phyloP scores from a whole-genome alignment of 2,888 invertebrate species.

The Hipparchia semele region DNA sequence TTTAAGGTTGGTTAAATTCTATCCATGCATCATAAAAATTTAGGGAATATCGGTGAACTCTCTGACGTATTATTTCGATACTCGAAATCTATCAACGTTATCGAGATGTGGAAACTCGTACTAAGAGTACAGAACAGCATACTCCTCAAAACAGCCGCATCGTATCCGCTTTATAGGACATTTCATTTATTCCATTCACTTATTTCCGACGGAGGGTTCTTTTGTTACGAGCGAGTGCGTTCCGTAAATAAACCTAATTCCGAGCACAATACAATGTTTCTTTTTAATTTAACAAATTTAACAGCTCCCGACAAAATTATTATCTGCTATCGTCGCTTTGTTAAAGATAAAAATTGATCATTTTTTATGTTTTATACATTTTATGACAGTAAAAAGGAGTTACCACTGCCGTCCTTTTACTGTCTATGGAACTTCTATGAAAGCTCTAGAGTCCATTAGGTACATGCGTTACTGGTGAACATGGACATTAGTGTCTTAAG shows the following conservation, averaged over 20 bases:
- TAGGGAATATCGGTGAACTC: too few species aligned
- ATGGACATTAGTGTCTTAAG: too few species aligned
- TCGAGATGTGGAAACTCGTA: too few species aligned
- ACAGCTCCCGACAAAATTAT: constrained; percentile 32
- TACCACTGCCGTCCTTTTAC: too few species aligned
- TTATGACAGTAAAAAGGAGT: too few species aligned
- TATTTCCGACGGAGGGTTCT: constrained; percentile 72
- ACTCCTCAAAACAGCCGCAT: constrained; percentile 62
- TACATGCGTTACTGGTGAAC: too few species aligned
- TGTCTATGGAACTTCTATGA: too few species aligned
- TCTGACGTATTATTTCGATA: too few species aligned
- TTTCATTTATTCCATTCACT: constrained; percentile 79
- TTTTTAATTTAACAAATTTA: constrained; percentile 80
- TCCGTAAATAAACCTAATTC: constrained; percentile 78
- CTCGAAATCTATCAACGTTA: too few species aligned
- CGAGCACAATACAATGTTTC: constrained; percentile 74
- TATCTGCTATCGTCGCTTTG: constrained; percentile 10
- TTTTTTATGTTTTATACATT: background rate
- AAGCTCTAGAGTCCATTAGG: too few species aligned
- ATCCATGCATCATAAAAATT: too few species aligned
- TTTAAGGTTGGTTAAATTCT: too few species aligned
- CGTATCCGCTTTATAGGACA: constrained; percentile 75
- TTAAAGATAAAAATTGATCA: background rate
- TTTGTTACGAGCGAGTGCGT: constrained; percentile 73
- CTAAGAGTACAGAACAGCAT: constrained; percentile 36